Conservation (phyloP, 2,113 vertebrate species). For the Daphoenositta chrysoptera region DNA sequence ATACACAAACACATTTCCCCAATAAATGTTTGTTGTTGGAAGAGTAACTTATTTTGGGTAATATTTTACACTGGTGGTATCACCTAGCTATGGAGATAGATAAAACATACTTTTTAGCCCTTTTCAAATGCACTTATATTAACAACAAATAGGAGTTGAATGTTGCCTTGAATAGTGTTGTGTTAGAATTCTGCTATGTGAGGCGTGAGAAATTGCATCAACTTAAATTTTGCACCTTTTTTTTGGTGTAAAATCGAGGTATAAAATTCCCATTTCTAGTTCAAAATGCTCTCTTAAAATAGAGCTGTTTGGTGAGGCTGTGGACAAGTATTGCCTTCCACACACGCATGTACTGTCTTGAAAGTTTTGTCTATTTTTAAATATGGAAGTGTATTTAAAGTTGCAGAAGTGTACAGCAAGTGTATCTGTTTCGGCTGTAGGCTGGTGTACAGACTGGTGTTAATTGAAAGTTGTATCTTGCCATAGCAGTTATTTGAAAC, state of each 20-base stretch:
- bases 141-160: background rate
- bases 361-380: background rate
- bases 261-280: background rate
- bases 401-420: background rate
- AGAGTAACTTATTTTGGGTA: background rate
- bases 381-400: background rate
- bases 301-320: background rate
- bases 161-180: background rate
- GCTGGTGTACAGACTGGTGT: background rate
- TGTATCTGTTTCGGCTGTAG: background rate
- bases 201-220: background rate
- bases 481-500: background rate
- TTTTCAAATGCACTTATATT: background rate
- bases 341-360: fast-evolving
- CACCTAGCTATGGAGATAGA: background rate
- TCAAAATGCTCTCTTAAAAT: background rate
- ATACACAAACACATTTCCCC: fast-evolving
- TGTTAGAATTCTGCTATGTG: background rate
- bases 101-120: background rate
- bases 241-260: fast-evolving
- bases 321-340: background rate
- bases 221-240: background rate
- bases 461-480: background rate
- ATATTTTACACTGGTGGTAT: background rate
- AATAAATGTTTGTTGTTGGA: fast-evolving